phyloP scores from a whole-genome alignment of 2,888 invertebrate genomes.

The Panorpa germanica region DNA sequence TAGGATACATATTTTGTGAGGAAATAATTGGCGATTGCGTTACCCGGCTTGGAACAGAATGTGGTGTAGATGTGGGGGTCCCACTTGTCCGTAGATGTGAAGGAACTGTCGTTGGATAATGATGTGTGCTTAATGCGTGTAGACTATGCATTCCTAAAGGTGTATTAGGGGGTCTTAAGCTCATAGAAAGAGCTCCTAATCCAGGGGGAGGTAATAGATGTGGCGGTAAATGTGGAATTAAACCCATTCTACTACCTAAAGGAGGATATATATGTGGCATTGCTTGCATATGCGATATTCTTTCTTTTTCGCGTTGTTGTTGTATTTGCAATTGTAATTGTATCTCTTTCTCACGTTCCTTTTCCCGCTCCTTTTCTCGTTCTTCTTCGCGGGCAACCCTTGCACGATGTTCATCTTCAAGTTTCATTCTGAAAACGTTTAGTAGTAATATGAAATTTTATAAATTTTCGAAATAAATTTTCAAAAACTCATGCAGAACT shows the following conservation, averaged over 20 bases:
- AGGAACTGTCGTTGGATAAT: slow-evolving; percentile 13
- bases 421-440: slow-evolving; percentile 35
- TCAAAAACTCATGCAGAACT: no score
- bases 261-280: slow-evolving; percentile 22
- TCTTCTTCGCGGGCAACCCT: slow-evolving; percentile 36
- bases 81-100: no score
- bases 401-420: slow-evolving; percentile 48
- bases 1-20: no score
- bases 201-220: no score
- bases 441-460: no score
- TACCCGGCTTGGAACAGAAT: no score
- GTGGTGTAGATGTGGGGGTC: no score
- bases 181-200: no score
- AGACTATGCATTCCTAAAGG: slow-evolving; percentile 12
- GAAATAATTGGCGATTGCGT: no score
- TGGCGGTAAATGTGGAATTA: no score
- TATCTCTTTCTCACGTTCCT: slow-evolving; percentile 31
- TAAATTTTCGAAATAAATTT: slow-evolving; percentile 11
- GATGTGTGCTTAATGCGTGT: slow-evolving; percentile 15
- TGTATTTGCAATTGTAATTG: slow-evolving; percentile 33
- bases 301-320: slow-evolving; percentile 28
- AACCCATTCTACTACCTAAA: no score
- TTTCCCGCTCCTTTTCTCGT: slow-evolving; percentile 31
- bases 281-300: no score
- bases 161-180: slow-evolving; percentile 25